Percentiles rank a stretch among this genome's conserved stretches.
These are phyloP conservation scores for Dysidea cf. avara DNA, from an alignment of 37 sponge, comb jelly and placozoan species.

Conservation along the genomic window DNA sequence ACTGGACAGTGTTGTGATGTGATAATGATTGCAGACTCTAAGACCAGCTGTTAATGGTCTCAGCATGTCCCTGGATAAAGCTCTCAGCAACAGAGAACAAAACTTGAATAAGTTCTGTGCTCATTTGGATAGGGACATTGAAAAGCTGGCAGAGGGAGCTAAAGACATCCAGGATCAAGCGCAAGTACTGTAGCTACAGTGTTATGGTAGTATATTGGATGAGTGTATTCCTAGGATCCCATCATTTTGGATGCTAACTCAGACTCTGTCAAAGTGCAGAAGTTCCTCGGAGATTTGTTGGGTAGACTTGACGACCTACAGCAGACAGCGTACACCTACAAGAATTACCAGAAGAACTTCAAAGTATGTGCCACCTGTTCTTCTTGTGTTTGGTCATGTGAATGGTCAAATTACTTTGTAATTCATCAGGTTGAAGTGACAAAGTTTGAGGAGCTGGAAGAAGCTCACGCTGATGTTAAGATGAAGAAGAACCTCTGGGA, in stretches of 20 bases:
- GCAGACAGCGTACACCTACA: conserved; percentile 83
- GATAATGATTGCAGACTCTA: conserved; percentile 77
- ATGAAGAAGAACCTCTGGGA: conserved; percentile 94
- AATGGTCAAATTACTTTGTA: background rate
- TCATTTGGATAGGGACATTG: conserved; percentile 90
- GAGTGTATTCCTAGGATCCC: conserved; percentile 41
- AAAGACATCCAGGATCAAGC: conserved; percentile 86
- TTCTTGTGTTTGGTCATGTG: background rate
- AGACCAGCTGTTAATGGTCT: conserved; percentile 77
- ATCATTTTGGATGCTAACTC: conserved; percentile 80
- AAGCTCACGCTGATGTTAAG: conserved; percentile 90
- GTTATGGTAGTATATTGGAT: background rate
- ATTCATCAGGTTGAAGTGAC: conserved; percentile 89
- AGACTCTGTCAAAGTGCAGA: conserved; percentile 61
- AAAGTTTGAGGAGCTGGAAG: conserved; percentile 92
- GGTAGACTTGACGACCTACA: conserved; percentile 74
- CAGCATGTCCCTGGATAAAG: conserved; percentile 82
- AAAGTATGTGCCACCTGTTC: conserved; percentile 44
- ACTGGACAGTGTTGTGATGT: too few species aligned
- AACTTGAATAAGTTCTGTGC: conserved; percentile 86
- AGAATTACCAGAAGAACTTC: conserved; percentile 93
- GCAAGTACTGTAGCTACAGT: conserved; percentile 41
- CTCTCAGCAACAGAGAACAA: conserved; percentile 84
- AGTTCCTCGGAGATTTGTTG: conserved; percentile 49
- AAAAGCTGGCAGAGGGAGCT: conserved; percentile 78